These are phyloP conservation scores for Labeo catla DNA, from an alignment of 2,113 vertebrate species.

Conservation along the genomic window DNA sequence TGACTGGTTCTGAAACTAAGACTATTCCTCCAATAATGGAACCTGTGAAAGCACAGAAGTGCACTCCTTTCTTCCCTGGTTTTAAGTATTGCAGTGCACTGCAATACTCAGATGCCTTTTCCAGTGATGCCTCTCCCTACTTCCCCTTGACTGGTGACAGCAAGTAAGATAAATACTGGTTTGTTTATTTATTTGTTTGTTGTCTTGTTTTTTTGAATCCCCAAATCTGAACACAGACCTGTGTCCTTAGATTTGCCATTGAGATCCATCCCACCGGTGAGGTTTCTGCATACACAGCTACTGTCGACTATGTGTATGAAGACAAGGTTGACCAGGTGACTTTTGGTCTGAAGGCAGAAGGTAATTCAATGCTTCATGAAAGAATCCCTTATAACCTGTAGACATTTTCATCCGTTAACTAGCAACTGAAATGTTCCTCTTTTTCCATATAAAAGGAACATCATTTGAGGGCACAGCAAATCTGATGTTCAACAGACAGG, in stretches of 20 bases:
- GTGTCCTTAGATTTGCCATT: constrained; percentile 77
- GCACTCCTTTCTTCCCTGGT: constrained; percentile 81
- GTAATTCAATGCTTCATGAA: constrained; percentile 65
- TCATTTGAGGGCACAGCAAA: constrained; percentile 76
- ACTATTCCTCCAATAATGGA: constrained; percentile 72
- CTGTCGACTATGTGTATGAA: constrained; percentile 74
- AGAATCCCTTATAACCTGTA: neutral
- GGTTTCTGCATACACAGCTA: constrained; percentile 85
- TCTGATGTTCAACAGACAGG: constrained; percentile 83
- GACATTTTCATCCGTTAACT: neutral
- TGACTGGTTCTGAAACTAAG: constrained; percentile 78
- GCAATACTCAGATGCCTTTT: constrained; percentile 77
- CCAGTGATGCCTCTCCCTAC: constrained; percentile 78
- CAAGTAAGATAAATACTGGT: constrained; percentile 73
- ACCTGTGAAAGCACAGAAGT: constrained; percentile 69
- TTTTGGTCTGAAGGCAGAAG: constrained; percentile 81
- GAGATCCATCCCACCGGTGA: constrained; percentile 84
- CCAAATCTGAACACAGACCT: neutral
- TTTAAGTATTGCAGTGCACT: constrained; percentile 80
- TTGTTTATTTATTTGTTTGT: neutral
- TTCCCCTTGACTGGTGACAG: constrained; percentile 86
- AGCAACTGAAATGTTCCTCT: neutral
- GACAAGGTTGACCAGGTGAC: constrained; percentile 80
- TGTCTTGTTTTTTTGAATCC: neutral
- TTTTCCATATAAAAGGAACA: constrained; percentile 68